These are phyloP conservation scores for Umimayanthus kanabou DNA, from an alignment of 92 coral and sea anemone genomes.

Conservation along the genomic window DNA sequence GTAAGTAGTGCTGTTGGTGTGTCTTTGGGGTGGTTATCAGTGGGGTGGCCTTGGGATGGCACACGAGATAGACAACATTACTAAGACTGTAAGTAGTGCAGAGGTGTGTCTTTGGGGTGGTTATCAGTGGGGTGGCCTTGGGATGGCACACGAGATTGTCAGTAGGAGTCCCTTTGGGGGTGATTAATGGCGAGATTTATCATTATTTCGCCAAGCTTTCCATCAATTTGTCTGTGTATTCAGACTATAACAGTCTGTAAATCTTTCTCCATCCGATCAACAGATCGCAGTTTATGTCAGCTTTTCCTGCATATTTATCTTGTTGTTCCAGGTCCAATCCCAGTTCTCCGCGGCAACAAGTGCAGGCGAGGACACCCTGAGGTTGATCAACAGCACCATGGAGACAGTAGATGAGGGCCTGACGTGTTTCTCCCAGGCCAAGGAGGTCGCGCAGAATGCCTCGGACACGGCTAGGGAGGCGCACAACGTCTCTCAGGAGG, in stretches of 20 bases:
- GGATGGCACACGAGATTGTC: no score
- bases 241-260: background rate
- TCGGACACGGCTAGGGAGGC: slow-evolving; percentile 75
- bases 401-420: slow-evolving; percentile 67
- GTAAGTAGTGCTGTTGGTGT: slow-evolving; percentile 55
- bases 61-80: no score
- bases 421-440: slow-evolving; percentile 77
- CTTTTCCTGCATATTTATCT: background rate
- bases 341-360: slow-evolving; percentile 67
- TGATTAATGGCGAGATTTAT: background rate
- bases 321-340: slow-evolving; percentile 61
- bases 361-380: slow-evolving; percentile 65
- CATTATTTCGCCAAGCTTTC: background rate
- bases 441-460: slow-evolving; percentile 67
- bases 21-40: background rate
- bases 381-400: slow-evolving; percentile 71
- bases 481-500: slow-evolving; percentile 64
- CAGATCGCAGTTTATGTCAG: no score
- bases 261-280: background rate
- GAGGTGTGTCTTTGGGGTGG: no score
- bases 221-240: background rate
- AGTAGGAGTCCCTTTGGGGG: no score
- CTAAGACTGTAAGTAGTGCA: no score
- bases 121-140: background rate
- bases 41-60: background rate